Evolutionary conservation across 2,797 vertebrate genomes (phyloP), one percentile per base, ranked within the genome.

Genomic region (Enteromius viviparus): DNA sequence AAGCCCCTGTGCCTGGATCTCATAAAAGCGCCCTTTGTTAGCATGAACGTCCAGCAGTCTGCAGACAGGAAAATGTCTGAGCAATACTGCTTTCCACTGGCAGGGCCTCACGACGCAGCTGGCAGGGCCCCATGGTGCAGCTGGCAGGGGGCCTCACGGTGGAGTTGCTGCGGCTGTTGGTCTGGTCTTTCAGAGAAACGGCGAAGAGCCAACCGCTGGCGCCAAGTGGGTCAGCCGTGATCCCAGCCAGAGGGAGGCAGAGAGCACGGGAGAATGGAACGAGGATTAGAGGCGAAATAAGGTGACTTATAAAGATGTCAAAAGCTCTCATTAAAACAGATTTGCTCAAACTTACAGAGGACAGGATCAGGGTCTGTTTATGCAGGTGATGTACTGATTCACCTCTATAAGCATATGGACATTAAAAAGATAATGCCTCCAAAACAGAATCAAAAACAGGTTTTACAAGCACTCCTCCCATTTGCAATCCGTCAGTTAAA

Each of bases 21-120:
- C 89, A 94, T 89, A 94, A 93, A 93, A 90, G 87, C 69, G 82
- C 26, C 82, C 91, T 92, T 94, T 94, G 92, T 94, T 90, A 90
- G 81, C 32, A 47, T 88, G 89, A 86, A 75, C 68, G 84, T 86
- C 87, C 87, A 77, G 68, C 81, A 82, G 81, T 83, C 80, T 77
- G 87, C 77, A 90, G 88, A 90, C 89, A 90, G 90, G 90, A 94
- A 87, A 89, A 91, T 89, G 89, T 91, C 90, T 90, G 87, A 86
- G 83, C 72, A 40, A 76, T 82, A 80, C 82, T 79, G 86, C 86
- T 89, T 89, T 89, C 84, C 86, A 87, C 84, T 87, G 86, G 85
- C 87, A 87, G 81, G 78, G 80, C 58, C 78, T 70, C 60, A 74
- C 19, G 9, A 11, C 70, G 89, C 53, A 87, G 83, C 87, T 91